phyloP scores from a whole-genome alignment of 37 sponge, comb jelly and placozoan genomes.

The Mnemiopsis leidyi region DNA sequence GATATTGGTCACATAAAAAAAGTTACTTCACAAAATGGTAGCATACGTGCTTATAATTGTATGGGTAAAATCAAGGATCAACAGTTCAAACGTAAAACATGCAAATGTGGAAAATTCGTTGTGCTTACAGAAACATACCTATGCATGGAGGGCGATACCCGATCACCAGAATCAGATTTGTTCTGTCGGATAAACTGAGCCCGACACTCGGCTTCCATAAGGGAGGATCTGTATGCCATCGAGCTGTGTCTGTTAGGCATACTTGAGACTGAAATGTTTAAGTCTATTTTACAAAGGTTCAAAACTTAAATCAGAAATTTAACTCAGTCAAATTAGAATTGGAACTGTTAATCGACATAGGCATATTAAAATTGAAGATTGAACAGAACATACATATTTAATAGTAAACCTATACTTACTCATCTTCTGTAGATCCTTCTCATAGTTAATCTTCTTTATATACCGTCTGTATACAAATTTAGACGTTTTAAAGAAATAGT shows the following conservation, averaged over 20 bases:
- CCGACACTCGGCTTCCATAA: conserved; percentile 60
- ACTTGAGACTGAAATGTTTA: conserved; percentile 48
- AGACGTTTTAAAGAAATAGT: conserved; percentile 9
- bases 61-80: too few species aligned
- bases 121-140: neutral
- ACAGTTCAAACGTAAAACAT: too few species aligned
- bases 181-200: conserved; percentile 41
- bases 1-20: too few species aligned
- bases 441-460: conserved; percentile 62
- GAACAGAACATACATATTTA: too few species aligned
- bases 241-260: conserved; percentile 60
- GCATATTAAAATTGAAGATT: too few species aligned
- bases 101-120: too few species aligned
- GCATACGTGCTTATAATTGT: too few species aligned
- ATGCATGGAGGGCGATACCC: neutral
- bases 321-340: too few species aligned
- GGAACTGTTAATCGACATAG: too few species aligned
- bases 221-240: conserved; percentile 60
- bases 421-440: conserved; percentile 59
- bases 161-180: neutral
- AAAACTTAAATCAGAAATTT: too few species aligned
- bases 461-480: neutral
- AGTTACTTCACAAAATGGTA: too few species aligned
- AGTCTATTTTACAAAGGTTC: too few species aligned
- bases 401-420: neutral